These are phyloP conservation scores for Sebastes steindachneri DNA, from an alignment of 2,797 vertebrate genomes.

Conservation along the genomic window DNA sequence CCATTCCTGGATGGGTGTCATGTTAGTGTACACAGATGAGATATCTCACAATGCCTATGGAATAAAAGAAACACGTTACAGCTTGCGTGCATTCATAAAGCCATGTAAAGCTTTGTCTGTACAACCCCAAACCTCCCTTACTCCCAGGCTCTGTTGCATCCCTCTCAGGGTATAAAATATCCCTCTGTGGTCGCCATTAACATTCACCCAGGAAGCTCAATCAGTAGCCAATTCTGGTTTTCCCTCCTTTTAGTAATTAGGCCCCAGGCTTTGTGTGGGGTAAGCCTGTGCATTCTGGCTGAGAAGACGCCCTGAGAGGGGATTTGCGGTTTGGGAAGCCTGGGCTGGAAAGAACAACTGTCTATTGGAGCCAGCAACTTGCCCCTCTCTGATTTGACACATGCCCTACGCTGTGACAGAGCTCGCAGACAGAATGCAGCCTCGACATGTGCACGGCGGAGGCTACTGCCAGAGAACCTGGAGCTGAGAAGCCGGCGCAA, in stretches of 20 bases:
- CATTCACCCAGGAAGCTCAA: conserved; percentile 82
- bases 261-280: conserved; percentile 71
- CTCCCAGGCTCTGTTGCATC: conserved; percentile 46
- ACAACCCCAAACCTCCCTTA: conserved; percentile 8
- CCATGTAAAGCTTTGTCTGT: conserved; percentile 47
- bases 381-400: conserved; percentile 75
- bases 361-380: conserved; percentile 65
- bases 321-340: conserved; percentile 79
- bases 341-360: conserved; percentile 77
- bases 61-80: conserved; percentile 53
- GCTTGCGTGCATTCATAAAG: conserved; percentile 62
- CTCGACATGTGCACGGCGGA: conserved; percentile 43
- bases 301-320: conserved; percentile 75
- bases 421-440: conserved; percentile 64
- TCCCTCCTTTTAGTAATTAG: conserved; percentile 73
- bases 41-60: conserved; percentile 42
- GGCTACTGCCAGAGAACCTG: conserved; percentile 50
- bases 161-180: conserved; percentile 70
- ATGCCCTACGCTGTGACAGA: conserved; percentile 67
- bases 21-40: conserved; percentile 50
- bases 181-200: conserved; percentile 72
- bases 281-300: conserved; percentile 73
- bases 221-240: conserved; percentile 75
- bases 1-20: conserved; percentile 48
- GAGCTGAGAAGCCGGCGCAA: conserved; percentile 38